Conservation (phyloP, 2,888 invertebrate genomes). For the Zygaena filipendulae region DNA sequence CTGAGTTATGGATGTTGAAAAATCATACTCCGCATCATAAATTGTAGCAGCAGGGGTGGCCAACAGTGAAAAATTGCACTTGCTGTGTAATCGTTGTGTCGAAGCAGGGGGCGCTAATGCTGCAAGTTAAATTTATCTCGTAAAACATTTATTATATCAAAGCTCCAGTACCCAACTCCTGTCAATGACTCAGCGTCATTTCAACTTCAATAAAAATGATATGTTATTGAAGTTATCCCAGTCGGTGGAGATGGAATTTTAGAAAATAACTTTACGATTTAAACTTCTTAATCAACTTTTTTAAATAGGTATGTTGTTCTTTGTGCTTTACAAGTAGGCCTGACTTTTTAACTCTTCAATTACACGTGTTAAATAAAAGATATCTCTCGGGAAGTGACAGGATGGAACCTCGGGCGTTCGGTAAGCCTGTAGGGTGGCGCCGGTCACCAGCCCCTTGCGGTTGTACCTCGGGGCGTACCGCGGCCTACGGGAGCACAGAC, state of each 20-base stretch:
- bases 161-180: too few species aligned
- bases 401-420: constrained; percentile 27
- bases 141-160: constrained; percentile 52
- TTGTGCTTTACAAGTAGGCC: not conserved
- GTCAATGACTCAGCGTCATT: constrained; percentile 27
- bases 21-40: constrained; percentile 60
- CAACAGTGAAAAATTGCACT: constrained; percentile 58
- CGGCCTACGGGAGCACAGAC: constrained; percentile 50
- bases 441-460: constrained; percentile 40
- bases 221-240: constrained; percentile 24
- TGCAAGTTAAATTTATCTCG: constrained; percentile 54
- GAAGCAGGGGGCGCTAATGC: constrained; percentile 58
- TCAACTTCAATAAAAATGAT: constrained; percentile 23
- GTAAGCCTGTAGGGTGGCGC: constrained; percentile 33
- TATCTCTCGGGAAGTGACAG: constrained; percentile 37
- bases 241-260: too few species aligned
- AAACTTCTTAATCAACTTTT: constrained; percentile 12
- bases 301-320: not conserved
- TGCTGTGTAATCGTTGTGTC: constrained; percentile 49
- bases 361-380: too few species aligned
- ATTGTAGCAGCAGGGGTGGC: constrained; percentile 50
- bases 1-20: too few species aligned
- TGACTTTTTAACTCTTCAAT: not conserved
- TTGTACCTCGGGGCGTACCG: constrained; percentile 47
- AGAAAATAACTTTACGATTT: too few species aligned